Evolutionary conservation across 1,140 invertebrate species (phyloP), one percentile per base, ranked within the genome.

Genomic region (Liolophura sinensis): DNA sequence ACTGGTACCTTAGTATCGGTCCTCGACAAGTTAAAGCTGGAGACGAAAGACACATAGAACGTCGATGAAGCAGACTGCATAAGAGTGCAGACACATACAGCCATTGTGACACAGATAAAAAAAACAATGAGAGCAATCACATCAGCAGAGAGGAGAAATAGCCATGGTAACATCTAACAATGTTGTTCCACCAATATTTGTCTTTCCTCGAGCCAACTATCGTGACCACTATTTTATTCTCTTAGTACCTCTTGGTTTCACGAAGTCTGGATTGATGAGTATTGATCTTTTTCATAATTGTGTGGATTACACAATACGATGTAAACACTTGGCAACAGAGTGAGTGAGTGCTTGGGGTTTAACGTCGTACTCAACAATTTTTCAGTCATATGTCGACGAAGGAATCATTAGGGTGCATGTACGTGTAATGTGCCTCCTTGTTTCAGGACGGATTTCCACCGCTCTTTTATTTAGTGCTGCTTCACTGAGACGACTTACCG

Each of bases 51-150:
- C 62, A 84, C 85, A 25, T 86, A 84, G 71, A 88, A 87, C 76
- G 76, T 82, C 18, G 85, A 87, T 72, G 86, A 87, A 73, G 86
- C 82, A 6, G 85, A n/a, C n/a, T 71, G 85, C 55, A 84, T 82
- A 40, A 86, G 84, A 14, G 83, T 86, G 11, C 79, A 86, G 31
- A 83, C 81, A 68, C 77, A 79, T 40, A 59, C 68, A 49, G 84
- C 82, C 73, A 75, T 88, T 61, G 68, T 71, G 9, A 46, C 87
- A 25, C 77, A 81, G 49, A 72, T 69, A 61, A 83, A 84, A 52
- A 60, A 66, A 46, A 82, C 79, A 68, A 68, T 87, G 11, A 83
- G 81, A 40, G 62, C 85, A 24, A 85, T 81, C 9, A 85, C 82
- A 48, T 82, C 74, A 5, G 85, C 87, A 81, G 49, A 81, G 83